Conservation (phyloP, 1,140 invertebrate species). For the Drosophila watanabei region DNA sequence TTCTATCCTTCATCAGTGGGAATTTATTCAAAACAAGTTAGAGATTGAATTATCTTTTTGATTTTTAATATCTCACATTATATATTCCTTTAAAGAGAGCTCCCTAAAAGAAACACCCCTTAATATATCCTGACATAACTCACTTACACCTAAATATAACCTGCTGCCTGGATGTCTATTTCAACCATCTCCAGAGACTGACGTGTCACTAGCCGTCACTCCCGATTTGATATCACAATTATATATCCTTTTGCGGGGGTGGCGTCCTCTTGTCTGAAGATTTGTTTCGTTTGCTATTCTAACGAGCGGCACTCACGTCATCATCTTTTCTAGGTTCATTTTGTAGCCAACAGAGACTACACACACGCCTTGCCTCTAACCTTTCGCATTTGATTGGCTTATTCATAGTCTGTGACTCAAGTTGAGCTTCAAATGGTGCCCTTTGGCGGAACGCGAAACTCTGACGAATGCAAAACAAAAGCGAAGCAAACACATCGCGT, state of each 20-base stretch:
- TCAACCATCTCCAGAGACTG: slow-evolving; percentile 6
- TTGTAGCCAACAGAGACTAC: slow-evolving; percentile 9
- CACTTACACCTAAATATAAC: neutral
- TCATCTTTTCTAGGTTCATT: slow-evolving; percentile 27
- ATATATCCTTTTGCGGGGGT: neutral
- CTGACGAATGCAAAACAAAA: slow-evolving; percentile 51
- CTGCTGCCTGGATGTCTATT: neutral
- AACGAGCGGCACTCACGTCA: slow-evolving; percentile 49
- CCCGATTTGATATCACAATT: slow-evolving; percentile 21
- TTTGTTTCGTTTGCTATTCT: slow-evolving; percentile 25
- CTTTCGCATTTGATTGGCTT: slow-evolving; percentile 64
- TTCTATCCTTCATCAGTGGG: too few relatives aligned
- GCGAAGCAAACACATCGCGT: slow-evolving; percentile 54
- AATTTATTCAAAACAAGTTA: too few relatives aligned
- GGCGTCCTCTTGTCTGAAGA: slow-evolving; percentile 63
- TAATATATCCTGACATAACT: neutral
- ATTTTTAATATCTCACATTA: neutral
- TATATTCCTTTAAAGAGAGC: neutral
- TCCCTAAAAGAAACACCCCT: neutral
- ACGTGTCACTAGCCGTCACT: slow-evolving; percentile 27
- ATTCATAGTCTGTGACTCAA: slow-evolving; percentile 63
- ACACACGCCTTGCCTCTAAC: slow-evolving; percentile 42
- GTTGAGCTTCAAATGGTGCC: slow-evolving; percentile 36
- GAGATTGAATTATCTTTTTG: neutral
- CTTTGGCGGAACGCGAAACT: slow-evolving; percentile 32